Base-by-base conservation (phyloP, 2,113 vertebrate species). In the Pelmatolapia mariae region DNA sequence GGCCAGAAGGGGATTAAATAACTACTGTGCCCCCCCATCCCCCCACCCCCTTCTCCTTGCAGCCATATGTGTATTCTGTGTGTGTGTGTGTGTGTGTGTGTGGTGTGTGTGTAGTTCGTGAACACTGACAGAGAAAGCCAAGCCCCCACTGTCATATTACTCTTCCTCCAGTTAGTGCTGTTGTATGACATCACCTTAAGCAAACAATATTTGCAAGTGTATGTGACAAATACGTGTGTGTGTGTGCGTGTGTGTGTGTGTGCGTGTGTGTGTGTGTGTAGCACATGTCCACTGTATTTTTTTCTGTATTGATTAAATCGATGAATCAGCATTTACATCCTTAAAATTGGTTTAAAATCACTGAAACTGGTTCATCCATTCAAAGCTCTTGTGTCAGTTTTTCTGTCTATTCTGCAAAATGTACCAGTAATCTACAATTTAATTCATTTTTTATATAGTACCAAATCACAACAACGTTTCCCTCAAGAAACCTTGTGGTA, bases 1-100 rank as follows among this genome's bases (percentile, higher is more conserved):
- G 95, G 95, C 91, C 93, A 95, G 83, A 81, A 86, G 82, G 88
- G 91, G 93, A 96, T 94, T 95, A 94, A 89, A 91, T 89, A 88
- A 87, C 89, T 85, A 53, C 82, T 86, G 89, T 54, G 86, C 84
- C 80, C 88, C 85, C 91, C 89, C 56, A 31, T 18, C 92, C 83
- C 29, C 54, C 56, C 56, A 10, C 29, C 57, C 26, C 29, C 57
- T 31, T 86, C 87, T 84, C 68, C 84, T 89, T 82, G 29, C 8
- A 24, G 87, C n/a, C 57, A 86, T 86, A 86, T 89, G 29, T 78
- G 31, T 50, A 36, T 22, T 52, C 1, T 84, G 80, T 78, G 50
- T 81, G 52, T 56, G 38, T 56, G 78, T 57, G n/a, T 81, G 22
- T 57, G 36, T 68, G 83, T 68, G 45, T 61, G 29, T 50, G n/a